A percentile compares a stretch with the other conserved stretches of the same genome.
Conservation (phyloP, 2,888 invertebrate species). For the Cephus spinipes region DNA sequence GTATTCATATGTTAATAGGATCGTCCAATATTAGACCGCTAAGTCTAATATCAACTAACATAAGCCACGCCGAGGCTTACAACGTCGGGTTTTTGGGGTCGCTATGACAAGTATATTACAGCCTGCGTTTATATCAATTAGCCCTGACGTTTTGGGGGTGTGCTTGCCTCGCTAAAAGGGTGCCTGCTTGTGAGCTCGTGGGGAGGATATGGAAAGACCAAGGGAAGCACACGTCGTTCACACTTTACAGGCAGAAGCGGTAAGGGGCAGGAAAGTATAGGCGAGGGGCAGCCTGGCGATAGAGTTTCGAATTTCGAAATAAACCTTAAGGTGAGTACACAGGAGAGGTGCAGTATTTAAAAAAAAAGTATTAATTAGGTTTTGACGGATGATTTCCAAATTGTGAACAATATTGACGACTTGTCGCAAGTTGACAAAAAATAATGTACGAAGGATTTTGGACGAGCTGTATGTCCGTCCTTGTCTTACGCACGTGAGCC, state of each 20-base stretch:
- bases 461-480: background rate
- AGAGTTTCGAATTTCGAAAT: conserved; percentile 23
- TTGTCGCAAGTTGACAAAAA: no score
- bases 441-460: background rate
- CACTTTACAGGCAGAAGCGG: background rate
- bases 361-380: background rate
- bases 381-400: background rate
- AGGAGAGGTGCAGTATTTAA: background rate
- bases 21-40: conserved; percentile 44
- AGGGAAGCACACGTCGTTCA: conserved; percentile 3
- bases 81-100: conserved; percentile 26
- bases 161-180: conserved; percentile 49
- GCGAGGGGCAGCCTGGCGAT: background rate
- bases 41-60: conserved; percentile 54
- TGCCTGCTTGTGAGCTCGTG: conserved; percentile 19
- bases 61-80: conserved; percentile 43
- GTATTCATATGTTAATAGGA: conserved; percentile 51
- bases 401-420: background rate
- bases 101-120: conserved; percentile 67
- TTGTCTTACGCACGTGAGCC: background rate
- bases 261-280: background rate
- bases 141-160: conserved; percentile 63
- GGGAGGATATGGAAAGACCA: conserved; percentile 1
- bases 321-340: background rate
- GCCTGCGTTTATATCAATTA: conserved; percentile 66